phyloP scores from a whole-genome alignment of 1,140 invertebrate species.

The Fopius arisanus region DNA sequence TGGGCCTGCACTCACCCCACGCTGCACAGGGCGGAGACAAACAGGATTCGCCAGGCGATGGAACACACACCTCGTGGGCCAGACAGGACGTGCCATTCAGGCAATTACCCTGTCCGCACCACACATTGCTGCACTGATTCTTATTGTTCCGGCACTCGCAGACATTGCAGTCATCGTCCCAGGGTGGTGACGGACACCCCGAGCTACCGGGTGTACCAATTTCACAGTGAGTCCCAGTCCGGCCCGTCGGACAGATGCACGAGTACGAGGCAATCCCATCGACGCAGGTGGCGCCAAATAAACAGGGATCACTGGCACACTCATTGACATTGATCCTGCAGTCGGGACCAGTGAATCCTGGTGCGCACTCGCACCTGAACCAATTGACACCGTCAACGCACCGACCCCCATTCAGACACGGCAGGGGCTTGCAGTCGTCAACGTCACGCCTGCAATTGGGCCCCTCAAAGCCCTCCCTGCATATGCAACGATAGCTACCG shows the following conservation, averaged over 20 bases:
- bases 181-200: conserved; percentile 54
- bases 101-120: conserved; percentile 85
- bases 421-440: conserved; percentile 71
- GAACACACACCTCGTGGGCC: conserved; percentile 76
- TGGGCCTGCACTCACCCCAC: conserved; percentile 82
- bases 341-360: conserved; percentile 76
- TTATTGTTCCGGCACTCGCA: conserved; percentile 79
- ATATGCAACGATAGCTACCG: conserved; percentile 74
- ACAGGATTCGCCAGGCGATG: conserved; percentile 77
- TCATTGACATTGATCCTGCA: conserved; percentile 83
- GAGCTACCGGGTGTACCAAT: conserved; percentile 56
- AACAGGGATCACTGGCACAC: conserved; percentile 82
- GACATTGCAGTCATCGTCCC: conserved; percentile 81
- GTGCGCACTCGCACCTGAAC: conserved; percentile 79
- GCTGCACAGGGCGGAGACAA: conserved; percentile 78
- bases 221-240: conserved; percentile 77
- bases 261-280: conserved; percentile 79
- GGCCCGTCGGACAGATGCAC: conserved; percentile 82
- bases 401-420: conserved; percentile 80
- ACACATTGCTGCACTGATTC: conserved; percentile 83
- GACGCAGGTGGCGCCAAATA: conserved; percentile 83
- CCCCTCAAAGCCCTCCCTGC: conserved; percentile 73
- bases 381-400: conserved; percentile 83
- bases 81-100: conserved; percentile 65
- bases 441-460: conserved; percentile 72